phyloP scores from a whole-genome alignment of 2,797 vertebrate species.

The Lacerta viridis region DNA sequence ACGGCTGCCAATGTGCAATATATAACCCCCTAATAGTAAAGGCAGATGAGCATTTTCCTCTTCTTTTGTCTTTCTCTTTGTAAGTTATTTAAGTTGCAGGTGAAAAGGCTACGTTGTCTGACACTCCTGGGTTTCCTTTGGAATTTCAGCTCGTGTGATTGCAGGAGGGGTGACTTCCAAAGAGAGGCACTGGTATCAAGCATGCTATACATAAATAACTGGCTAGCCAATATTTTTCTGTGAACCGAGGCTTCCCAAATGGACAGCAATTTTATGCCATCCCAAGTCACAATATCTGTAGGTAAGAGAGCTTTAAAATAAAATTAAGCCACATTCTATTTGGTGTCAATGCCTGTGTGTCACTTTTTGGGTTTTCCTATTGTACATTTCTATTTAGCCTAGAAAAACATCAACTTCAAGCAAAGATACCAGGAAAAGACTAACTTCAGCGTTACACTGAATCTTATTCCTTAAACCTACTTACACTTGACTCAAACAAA shows the following conservation, averaged over 20 bases:
- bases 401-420: not conserved
- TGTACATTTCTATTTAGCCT: slow-evolving; percentile 52
- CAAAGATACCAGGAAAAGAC: slow-evolving; percentile 32
- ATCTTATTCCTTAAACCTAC: not conserved
- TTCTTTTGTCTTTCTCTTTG: slow-evolving; percentile 61
- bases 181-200: slow-evolving; percentile 66
- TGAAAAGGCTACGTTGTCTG: slow-evolving; percentile 75
- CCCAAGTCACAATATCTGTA: slow-evolving; percentile 60
- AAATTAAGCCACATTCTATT: slow-evolving; percentile 62
- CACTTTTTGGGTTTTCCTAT: slow-evolving; percentile 53
- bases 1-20: slow-evolving; percentile 65
- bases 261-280: slow-evolving; percentile 72
- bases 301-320: slow-evolving; percentile 67
- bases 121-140: slow-evolving; percentile 73
- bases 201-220: slow-evolving; percentile 71
- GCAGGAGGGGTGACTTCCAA: slow-evolving; percentile 18
- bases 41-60: slow-evolving; percentile 69
- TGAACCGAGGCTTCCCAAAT: slow-evolving; percentile 73
- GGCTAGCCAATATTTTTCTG: slow-evolving; percentile 69
- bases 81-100: slow-evolving; percentile 78
- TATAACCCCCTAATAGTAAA: slow-evolving; percentile 68
- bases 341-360: slow-evolving; percentile 58
- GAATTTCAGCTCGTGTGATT: slow-evolving; percentile 62
- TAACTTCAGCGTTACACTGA: not conserved
- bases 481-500: not conserved